Evolutionary conservation across 2,113 vertebrate genomes (phyloP).

Genomic region (Pitta sordida): DNA sequence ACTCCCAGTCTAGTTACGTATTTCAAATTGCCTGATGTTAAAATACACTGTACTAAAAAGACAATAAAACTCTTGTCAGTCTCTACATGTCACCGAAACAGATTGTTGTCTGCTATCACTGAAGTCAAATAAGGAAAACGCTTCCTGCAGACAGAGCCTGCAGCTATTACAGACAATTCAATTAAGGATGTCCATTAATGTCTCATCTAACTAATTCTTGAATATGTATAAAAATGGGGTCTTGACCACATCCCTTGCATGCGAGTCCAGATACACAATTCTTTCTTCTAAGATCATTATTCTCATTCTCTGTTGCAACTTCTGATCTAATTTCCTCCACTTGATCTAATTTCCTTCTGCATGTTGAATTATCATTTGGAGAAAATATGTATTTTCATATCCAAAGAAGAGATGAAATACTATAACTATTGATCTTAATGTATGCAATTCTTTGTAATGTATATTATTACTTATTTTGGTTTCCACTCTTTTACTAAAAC

Average conservation of each 20-base stretch:
- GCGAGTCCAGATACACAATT: neutral
- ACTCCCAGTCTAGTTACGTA: neutral
- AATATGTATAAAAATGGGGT: neutral
- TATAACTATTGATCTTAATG: neutral
- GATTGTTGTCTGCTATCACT: neutral
- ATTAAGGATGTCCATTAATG: neutral
- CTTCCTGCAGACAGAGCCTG: neutral
- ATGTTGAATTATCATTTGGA: neutral
- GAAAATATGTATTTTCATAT: neutral
- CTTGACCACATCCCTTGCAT: neutral
- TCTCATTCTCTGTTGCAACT: neutral
- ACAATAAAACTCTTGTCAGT: neutral
- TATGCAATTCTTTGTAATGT: neutral
- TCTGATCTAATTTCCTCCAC: neutral
- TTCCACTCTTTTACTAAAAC: neutral
- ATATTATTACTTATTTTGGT: neutral
- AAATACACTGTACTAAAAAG: neutral
- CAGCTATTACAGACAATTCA: slow-evolving; percentile 6
- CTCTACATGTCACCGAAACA: neutral
- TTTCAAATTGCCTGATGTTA: neutral
- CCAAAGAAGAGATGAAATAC: neutral
- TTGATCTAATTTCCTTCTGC: neutral
- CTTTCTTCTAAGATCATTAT: neutral
- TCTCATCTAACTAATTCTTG: neutral
- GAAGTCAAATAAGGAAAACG: neutral